A percentile compares a stretch with the other conserved stretches of the same genome.
Evolutionary conservation across 2,797 vertebrate genomes (phyloP).

Genomic region (Rallus crepitans): DNA sequence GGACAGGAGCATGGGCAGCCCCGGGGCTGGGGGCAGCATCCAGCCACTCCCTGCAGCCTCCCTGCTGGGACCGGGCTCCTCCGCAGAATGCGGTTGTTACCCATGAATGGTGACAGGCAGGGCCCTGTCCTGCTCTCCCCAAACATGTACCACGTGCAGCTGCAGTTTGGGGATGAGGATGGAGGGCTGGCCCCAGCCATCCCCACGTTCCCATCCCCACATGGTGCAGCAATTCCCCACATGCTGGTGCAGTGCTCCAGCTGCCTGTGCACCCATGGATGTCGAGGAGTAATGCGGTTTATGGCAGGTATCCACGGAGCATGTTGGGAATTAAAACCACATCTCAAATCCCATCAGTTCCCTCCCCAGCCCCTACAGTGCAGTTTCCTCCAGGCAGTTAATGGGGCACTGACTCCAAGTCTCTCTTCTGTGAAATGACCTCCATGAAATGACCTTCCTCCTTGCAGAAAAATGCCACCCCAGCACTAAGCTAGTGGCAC

Average conservation of each 20-base stretch:
- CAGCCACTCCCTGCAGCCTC: neutral
- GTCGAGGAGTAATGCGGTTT: neutral
- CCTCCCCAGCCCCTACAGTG: neutral
- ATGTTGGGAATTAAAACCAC: neutral
- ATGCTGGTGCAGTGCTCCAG: neutral
- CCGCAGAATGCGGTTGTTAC: accelerated
- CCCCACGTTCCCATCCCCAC: neutral
- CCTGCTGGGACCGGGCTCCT: neutral
- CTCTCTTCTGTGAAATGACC: neutral
- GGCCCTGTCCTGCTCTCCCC: neutral
- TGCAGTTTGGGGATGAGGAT: neutral
- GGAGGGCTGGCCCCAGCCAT: neutral
- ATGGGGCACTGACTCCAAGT: neutral
- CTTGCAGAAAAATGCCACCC: neutral
- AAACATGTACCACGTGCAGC: accelerated
- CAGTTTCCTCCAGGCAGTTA: neutral
- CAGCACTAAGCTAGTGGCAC: accelerated
- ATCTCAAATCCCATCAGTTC: neutral
- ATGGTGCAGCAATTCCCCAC: neutral
- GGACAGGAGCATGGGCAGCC: neutral
- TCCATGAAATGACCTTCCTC: neutral
- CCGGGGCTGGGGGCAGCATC: neutral
- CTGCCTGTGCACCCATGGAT: neutral
- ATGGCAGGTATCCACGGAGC: neutral
- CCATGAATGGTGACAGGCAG: neutral